Conservation (phyloP, 2,888 invertebrate species). For the Salticus scenicus region DNA sequence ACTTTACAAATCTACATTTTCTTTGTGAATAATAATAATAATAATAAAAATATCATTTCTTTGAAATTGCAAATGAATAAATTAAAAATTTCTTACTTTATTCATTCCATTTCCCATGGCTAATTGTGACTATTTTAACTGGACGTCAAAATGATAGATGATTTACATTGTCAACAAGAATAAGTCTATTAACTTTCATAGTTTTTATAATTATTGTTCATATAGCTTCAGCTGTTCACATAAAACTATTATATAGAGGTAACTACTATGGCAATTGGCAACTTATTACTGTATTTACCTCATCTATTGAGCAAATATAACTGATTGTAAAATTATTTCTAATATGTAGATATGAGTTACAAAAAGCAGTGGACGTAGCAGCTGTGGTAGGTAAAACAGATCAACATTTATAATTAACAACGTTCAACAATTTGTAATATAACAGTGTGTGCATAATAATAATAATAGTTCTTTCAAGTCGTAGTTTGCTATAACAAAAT, state of each 20-base stretch:
- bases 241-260: neutral
- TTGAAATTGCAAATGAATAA: too few relatives aligned
- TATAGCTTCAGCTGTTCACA: neutral
- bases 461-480: neutral
- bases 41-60: too few relatives aligned
- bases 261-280: neutral
- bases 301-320: slow-evolving; percentile 11
- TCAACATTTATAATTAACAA: neutral
- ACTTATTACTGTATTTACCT: neutral
- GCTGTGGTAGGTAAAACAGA: neutral
- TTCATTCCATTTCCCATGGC: slow-evolving; percentile 73
- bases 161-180: too few relatives aligned
- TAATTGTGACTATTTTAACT: slow-evolving; percentile 64
- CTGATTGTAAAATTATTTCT: slow-evolving; percentile 6
- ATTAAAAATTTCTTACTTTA: slow-evolving; percentile 62
- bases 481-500: neutral
- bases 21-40: too few relatives aligned
- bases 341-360: neutral
- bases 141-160: slow-evolving; percentile 9
- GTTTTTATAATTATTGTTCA: neutral
- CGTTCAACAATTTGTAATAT: neutral
- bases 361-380: slow-evolving; percentile 1
- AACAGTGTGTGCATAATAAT: neutral
- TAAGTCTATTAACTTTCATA: too few relatives aligned
- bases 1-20: too few relatives aligned